phyloP scores from a whole-genome alignment of 1,140 invertebrate species.

The Coptotermes formosanus region DNA sequence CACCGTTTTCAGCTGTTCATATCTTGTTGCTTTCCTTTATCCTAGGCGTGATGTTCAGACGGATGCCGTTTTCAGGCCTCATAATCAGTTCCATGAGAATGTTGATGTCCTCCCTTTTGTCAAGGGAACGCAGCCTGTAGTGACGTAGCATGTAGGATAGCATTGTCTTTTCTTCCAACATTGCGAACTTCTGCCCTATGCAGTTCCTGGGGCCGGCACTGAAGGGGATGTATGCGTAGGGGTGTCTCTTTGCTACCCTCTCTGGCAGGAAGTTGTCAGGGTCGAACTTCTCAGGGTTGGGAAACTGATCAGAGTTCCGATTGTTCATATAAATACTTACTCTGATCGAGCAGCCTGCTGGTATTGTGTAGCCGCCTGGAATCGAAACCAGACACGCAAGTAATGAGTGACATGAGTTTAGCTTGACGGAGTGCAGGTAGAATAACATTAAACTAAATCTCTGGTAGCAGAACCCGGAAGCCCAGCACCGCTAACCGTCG shows the following conservation, averaged over 20 bases:
- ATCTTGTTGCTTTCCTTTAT: background rate
- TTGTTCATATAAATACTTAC: conserved; percentile 61
- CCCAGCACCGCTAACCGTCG: too few relatives aligned
- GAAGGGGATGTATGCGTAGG: conserved; percentile 66
- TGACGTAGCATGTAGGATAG: conserved; percentile 47
- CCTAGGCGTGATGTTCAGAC: conserved; percentile 26
- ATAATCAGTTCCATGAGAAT: conserved; percentile 43
- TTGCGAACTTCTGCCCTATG: conserved; percentile 62
- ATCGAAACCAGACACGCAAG: background rate
- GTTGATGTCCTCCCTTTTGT: conserved; percentile 40
- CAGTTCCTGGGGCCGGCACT: conserved; percentile 74
- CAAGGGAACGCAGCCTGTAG: conserved; percentile 42
- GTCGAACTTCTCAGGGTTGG: conserved; percentile 70
- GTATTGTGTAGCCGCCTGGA: conserved; percentile 43
- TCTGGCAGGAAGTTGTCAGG: conserved; percentile 73
- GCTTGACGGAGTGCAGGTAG: too few relatives aligned
- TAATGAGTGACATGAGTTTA: background rate
- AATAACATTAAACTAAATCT: too few relatives aligned
- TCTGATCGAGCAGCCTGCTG: conserved; percentile 44
- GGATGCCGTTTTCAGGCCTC: conserved; percentile 39
- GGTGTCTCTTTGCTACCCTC: conserved; percentile 50
- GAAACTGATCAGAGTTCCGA: conserved; percentile 64
- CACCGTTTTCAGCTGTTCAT: too few relatives aligned
- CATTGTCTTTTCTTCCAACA: conserved; percentile 59
- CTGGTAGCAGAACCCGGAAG: too few relatives aligned